A percentile compares a stretch with the other conserved stretches of the same genome.
These are phyloP conservation scores for Sinosuthora webbiana DNA, from an alignment of 2,113 vertebrate species.

Conservation along the genomic window DNA sequence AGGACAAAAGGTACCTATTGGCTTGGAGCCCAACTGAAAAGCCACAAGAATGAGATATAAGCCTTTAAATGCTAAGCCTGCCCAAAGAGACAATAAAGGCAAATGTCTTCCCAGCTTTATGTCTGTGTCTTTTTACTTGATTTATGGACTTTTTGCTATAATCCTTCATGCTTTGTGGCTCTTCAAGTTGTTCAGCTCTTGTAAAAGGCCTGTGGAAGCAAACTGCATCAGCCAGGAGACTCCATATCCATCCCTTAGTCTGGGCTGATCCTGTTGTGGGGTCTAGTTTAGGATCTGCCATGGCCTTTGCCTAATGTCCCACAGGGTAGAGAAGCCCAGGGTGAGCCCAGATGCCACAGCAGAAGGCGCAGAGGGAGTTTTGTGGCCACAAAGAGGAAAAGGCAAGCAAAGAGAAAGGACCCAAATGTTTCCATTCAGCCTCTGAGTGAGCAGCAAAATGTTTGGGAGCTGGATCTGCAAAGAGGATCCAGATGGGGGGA, in stretches of 20 bases:
- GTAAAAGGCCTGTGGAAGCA: not conserved
- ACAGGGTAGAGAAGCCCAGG: not conserved
- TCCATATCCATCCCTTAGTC: not conserved
- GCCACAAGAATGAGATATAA: constrained; percentile 47
- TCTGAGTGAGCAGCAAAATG: not conserved
- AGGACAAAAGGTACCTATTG: constrained; percentile 15
- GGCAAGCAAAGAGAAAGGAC: not conserved
- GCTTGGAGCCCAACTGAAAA: constrained; percentile 24
- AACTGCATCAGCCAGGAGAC: not conserved
- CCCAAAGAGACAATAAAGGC: constrained; percentile 49
- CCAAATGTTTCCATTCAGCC: constrained; percentile 20
- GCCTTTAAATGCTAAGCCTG: constrained; percentile 40
- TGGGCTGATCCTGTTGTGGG: not conserved
- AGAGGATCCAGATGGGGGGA: constrained; percentile 47
- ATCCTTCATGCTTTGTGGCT: constrained; percentile 38
- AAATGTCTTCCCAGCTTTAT: constrained; percentile 45
- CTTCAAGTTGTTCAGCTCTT: not conserved
- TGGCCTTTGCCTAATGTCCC: not conserved
- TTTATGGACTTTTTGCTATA: constrained; percentile 9
- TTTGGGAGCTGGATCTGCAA: constrained; percentile 29
- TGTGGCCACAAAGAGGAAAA: not conserved
- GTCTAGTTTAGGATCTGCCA: not conserved
- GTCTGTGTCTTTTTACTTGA: not conserved
- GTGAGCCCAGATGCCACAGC: not conserved
- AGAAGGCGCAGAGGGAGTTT: not conserved